Percentiles rank a stretch among this genome's conserved stretches.
Conservation (phyloP, 2,888 invertebrate species). For the Venusia cambrica region DNA sequence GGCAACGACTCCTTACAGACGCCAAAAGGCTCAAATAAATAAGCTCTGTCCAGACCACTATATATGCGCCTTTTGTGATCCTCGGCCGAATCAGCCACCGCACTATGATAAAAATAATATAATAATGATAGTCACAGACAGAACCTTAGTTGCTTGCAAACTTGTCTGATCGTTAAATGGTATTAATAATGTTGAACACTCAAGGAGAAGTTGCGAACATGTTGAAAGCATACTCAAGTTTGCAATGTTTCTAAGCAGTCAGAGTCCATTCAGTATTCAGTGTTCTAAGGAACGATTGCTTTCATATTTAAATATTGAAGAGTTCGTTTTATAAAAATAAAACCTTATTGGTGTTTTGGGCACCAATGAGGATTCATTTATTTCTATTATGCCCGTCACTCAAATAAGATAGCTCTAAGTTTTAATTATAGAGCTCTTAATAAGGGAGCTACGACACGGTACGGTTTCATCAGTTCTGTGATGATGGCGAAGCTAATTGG, state of each 20-base stretch:
- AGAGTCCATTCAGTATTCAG: slow-evolving; percentile 5
- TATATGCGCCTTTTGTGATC: no score
- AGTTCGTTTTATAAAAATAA: no score
- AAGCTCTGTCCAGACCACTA: no score
- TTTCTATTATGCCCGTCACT: slow-evolving; percentile 48
- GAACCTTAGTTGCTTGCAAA: neutral
- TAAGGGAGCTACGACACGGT: slow-evolving; percentile 71
- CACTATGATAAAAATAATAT: no score
- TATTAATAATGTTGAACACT: slow-evolving; percentile 19
- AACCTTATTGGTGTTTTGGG: slow-evolving; percentile 9
- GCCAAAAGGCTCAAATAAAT: no score
- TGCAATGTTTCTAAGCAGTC: slow-evolving; percentile 18
- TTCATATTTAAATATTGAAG: slow-evolving; percentile 1
- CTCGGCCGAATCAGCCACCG: no score
- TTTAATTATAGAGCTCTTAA: slow-evolving; percentile 78
- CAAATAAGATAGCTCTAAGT: slow-evolving; percentile 56
- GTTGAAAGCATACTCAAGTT: slow-evolving; percentile 21
- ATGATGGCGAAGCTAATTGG: slow-evolving; percentile 79
- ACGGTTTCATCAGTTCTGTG: slow-evolving; percentile 66
- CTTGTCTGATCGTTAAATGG: slow-evolving; percentile 9
- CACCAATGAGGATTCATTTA: slow-evolving; percentile 42
- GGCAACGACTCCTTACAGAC: no score
- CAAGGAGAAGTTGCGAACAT: slow-evolving; percentile 13
- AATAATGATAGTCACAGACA: no score
- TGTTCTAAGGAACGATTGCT: slow-evolving; percentile 2